phyloP scores from a whole-genome alignment of 2,113 vertebrate species.

The Onychostruthus taczanowskii region DNA sequence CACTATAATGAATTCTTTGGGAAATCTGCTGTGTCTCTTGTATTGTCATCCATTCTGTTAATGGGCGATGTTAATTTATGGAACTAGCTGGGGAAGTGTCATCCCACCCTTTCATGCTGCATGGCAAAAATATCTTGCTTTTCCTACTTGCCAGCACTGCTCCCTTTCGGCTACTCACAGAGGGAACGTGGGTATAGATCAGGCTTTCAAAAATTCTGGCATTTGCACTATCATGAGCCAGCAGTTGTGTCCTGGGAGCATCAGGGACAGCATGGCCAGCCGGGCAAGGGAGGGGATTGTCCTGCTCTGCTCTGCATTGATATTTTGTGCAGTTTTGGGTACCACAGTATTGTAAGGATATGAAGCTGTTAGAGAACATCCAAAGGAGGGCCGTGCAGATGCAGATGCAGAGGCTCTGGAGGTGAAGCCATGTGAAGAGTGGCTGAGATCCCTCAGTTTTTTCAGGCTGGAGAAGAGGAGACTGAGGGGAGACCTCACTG shows the following conservation, averaged over 20 bases:
- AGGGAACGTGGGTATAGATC: background rate
- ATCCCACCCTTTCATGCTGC: background rate
- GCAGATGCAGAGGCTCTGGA: background rate
- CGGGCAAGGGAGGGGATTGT: background rate
- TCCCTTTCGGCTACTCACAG: background rate
- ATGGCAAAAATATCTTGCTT: background rate
- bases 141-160: background rate
- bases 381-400: background rate
- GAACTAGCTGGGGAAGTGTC: background rate
- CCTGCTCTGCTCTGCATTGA: background rate
- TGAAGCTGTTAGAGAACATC: background rate
- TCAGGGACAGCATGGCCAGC: background rate
- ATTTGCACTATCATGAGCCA: background rate
- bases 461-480: background rate
- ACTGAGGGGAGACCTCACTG: background rate
- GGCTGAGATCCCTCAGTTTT: background rate
- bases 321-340: background rate
- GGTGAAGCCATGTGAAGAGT: background rate
- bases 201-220: background rate
- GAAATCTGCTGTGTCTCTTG: background rate
- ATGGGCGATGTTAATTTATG: background rate
- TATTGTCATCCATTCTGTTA: background rate
- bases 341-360: background rate
- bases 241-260: fast-evolving
- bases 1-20: background rate